phyloP scores from a whole-genome alignment of 2,797 vertebrate genomes.

The Heterohyrax brucei region DNA sequence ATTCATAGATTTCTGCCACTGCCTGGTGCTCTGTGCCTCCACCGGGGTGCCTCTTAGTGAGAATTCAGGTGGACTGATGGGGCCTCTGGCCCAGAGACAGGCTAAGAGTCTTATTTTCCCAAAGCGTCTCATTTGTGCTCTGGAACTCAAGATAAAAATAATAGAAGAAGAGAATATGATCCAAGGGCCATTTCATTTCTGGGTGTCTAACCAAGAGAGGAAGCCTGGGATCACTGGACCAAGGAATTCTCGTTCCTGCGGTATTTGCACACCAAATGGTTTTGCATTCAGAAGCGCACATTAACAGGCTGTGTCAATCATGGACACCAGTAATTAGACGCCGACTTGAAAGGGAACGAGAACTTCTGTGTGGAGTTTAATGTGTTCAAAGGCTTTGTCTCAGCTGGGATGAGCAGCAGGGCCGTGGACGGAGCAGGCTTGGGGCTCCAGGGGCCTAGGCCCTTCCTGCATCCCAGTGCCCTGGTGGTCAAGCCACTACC shows the following conservation, averaged over 20 bases:
- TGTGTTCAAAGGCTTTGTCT: constrained; percentile 87
- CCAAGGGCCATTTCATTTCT: constrained; percentile 77
- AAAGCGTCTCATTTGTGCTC: constrained; percentile 64
- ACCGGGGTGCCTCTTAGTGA: background rate
- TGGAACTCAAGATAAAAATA: constrained; percentile 54
- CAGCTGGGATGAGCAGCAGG: constrained; percentile 89
- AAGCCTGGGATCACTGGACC: constrained; percentile 77
- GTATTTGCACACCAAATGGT: constrained; percentile 85
- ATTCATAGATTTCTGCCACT: background rate
- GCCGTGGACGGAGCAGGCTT: constrained; percentile 45
- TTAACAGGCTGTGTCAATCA: constrained; percentile 79
- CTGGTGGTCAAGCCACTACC: background rate
- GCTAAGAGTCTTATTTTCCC: constrained; percentile 36
- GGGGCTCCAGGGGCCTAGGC: background rate
- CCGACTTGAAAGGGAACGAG: constrained; percentile 89
- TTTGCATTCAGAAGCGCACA: constrained; percentile 80
- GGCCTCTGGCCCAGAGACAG: background rate
- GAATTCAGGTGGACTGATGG: background rate
- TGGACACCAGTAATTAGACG: constrained; percentile 90
- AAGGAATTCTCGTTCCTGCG: constrained; percentile 82
- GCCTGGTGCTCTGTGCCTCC: background rate
- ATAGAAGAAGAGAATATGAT: constrained; percentile 25
- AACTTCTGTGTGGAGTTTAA: constrained; percentile 64
- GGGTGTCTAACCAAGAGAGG: constrained; percentile 81
- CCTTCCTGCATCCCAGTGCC: background rate